Conservation (phyloP, 2,888 invertebrate genomes). For the Strigamia transsilvanica region DNA sequence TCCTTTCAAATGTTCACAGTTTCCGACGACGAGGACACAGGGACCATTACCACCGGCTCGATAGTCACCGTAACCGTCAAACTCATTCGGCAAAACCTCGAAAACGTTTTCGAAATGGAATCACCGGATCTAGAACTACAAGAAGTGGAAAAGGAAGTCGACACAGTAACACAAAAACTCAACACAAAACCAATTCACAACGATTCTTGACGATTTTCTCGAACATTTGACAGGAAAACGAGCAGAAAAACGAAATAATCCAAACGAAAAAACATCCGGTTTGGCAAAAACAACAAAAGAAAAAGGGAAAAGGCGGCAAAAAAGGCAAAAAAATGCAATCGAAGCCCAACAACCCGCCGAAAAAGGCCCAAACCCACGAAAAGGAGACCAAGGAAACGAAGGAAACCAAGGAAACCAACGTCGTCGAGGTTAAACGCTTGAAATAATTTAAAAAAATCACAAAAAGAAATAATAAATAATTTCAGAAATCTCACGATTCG, state of each 20-base stretch:
- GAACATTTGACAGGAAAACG: neutral
- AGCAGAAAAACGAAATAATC: neutral
- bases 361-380: neutral
- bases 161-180: neutral
- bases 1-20: slow-evolving; percentile 71
- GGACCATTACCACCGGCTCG: slow-evolving; percentile 95
- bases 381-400: neutral
- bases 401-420: neutral
- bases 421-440: neutral
- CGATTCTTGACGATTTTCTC: neutral
- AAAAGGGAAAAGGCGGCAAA: slow-evolving; percentile 66
- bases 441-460: slow-evolving; percentile 18
- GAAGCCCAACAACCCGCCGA: neutral
- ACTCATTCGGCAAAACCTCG: slow-evolving; percentile 83
- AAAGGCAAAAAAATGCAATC: slow-evolving; percentile 57
- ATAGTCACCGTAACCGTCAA: slow-evolving; percentile 97
- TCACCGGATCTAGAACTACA: slow-evolving; percentile 59
- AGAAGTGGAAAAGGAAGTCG: slow-evolving; percentile 53
- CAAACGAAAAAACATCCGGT: slow-evolving; percentile 70
- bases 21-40: slow-evolving; percentile 96
- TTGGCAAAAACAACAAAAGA: slow-evolving; percentile 77
- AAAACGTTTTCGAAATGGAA: slow-evolving; percentile 69
- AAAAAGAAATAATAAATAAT: slow-evolving; percentile 46
- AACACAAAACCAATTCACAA: slow-evolving; percentile 58
- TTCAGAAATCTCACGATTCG: slow-evolving; percentile 53